Conservation (phyloP, 2,797 vertebrate genomes). For the Onychomys leucogaster region DNA sequence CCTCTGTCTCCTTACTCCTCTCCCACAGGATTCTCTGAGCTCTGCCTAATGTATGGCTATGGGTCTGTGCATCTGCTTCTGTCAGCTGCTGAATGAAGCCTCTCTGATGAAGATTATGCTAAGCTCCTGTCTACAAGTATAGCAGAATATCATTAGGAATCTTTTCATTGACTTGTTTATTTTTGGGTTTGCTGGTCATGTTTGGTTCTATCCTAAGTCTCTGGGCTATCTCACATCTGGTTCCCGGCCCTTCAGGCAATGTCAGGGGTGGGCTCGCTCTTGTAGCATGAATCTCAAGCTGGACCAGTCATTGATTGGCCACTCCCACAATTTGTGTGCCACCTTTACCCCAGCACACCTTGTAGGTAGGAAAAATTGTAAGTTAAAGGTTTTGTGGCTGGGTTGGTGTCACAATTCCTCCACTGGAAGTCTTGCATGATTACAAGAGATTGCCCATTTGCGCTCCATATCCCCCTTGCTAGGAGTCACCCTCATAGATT, state of each 20-base stretch:
- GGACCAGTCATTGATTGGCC: not conserved
- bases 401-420: not conserved
- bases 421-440: not conserved
- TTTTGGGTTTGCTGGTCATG: too few species aligned
- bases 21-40: too few species aligned
- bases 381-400: not conserved
- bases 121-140: too few species aligned
- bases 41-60: too few species aligned
- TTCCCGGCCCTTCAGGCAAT: not conserved
- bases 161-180: too few species aligned
- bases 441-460: not conserved
- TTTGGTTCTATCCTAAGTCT: too few species aligned
- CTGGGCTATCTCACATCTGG: too few species aligned
- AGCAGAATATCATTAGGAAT: too few species aligned
- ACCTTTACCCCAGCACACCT: not conserved
- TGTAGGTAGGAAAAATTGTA: not conserved
- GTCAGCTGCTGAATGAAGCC: too few species aligned
- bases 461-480: not conserved
- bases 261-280: not conserved
- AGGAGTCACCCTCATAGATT: not conserved
- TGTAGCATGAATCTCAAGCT: not conserved
- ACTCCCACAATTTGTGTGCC: not conserved
- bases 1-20: too few species aligned
- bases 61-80: too few species aligned
- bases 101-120: too few species aligned